Evolutionary conservation across 2,113 vertebrate species (phyloP), one percentile per base, ranked within the genome.

Genomic region (Carassius carassius): DNA sequence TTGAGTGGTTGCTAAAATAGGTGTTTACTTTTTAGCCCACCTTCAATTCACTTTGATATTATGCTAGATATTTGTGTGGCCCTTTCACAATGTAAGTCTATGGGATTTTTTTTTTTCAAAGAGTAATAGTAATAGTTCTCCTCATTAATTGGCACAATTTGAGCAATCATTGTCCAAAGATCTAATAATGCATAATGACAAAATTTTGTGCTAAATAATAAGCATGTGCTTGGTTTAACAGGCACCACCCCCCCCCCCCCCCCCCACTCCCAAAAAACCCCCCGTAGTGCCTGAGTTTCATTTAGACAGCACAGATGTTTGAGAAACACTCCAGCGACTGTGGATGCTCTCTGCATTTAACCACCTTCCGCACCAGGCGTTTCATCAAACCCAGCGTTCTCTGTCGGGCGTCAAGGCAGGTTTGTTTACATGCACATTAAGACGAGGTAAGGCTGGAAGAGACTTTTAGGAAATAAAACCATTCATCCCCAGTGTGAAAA

Each of bases 271-370:
- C 0, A 3, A 37, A 3, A 37, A 3, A 37, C 4, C 3, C 3
- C 2, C 21, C 60, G 19, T 51, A 51, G 37, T 49, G 58, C 25
- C 82, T 51, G 35, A 32, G 58, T 60, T 65, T 47, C 21, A 65
- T 65, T 25, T 62, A 65, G 58, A 65, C 37, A 29, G 82, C 72
- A 90, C 92, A 93, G 92, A 92, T 92, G 92, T 91, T 92, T 76
- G 87, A 88, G 91, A 88, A 92, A 91, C 92, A 90, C 91, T 90
- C 90, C 89, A 92, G 93, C 92, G 91, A 93, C 93, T 92, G 92
- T 90, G 91, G 88, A 83, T 44, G 65, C 32, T 75, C 72, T 76
- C 54, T 70, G 47, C 29, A 35, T 92, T 88, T 93, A 89, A 87
- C 88, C 78, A 32, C 84, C 88, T 79, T 80, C 91, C 88, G 91